Percentiles rank a stretch among this genome's conserved stretches.
phyloP scores from a whole-genome alignment of 2,888 invertebrate genomes.

The Osedax frankpressi region DNA sequence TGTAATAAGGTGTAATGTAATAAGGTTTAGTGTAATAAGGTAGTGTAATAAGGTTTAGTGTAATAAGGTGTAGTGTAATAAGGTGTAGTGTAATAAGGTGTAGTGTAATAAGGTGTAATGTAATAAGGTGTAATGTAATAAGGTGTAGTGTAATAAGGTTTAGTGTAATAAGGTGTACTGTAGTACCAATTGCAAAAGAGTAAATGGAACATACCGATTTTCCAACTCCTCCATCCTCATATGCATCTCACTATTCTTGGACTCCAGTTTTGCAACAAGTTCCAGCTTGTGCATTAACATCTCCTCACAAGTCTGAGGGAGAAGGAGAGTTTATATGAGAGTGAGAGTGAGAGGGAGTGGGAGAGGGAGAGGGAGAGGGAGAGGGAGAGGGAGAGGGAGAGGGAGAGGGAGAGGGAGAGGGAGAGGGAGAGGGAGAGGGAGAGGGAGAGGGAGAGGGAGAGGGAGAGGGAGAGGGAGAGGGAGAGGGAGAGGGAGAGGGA shows the following conservation, averaged over 20 bases:
- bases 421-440: conserved; percentile 9
- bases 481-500: background rate
- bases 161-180: too few species aligned
- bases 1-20: too few species aligned
- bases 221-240: background rate
- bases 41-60: too few species aligned
- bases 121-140: too few species aligned
- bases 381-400: conserved; percentile 1
- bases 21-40: too few species aligned
- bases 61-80: too few species aligned
- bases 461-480: background rate
- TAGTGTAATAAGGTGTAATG: too few species aligned
- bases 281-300: background rate
- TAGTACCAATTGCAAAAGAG: too few species aligned
- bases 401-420: conserved; percentile 10
- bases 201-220: background rate
- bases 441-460: background rate
- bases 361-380: conserved; percentile 10
- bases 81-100: too few species aligned
- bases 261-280: background rate
- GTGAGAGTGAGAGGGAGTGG: background rate
- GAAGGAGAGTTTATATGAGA: background rate
- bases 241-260: background rate
- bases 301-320: conserved; percentile 14
- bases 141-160: too few species aligned